Percentiles rank a stretch among this genome's conserved stretches.
These are phyloP conservation scores for Halcyon smyrnensis DNA, from an alignment of 2,797 vertebrate species.

Conservation along the genomic window DNA sequence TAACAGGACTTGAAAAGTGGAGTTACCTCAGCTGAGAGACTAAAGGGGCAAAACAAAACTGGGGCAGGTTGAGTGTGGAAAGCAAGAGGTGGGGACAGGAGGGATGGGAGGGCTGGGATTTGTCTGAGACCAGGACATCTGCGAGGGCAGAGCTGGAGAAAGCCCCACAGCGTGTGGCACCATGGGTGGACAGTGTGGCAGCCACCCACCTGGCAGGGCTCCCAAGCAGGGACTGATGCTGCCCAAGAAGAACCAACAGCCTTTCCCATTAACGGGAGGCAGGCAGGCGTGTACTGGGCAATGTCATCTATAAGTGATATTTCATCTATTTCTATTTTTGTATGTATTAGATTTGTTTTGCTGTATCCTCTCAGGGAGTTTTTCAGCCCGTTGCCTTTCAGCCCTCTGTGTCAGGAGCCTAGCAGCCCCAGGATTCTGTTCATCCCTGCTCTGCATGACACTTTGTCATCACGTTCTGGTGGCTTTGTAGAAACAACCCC, in stretches of 20 bases:
- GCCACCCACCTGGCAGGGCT: accelerated
- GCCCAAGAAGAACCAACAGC: not conserved
- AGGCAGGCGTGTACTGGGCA: not conserved
- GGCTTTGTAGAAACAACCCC: not conserved
- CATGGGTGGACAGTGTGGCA: accelerated
- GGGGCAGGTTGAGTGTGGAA: not conserved
- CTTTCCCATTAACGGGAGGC: not conserved
- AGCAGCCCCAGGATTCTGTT: not conserved
- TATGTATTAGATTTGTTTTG: not conserved
- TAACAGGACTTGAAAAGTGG: not conserved
- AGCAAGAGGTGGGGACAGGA: not conserved
- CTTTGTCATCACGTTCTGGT: not conserved
- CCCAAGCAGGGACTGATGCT: not conserved
- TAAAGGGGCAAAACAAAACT: not conserved
- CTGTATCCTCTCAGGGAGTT: accelerated
- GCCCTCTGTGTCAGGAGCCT: not conserved
- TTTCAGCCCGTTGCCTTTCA: not conserved
- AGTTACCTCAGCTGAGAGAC: not conserved
- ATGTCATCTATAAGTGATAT: not conserved
- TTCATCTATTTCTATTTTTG: not conserved
- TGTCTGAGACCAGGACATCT: not conserved
- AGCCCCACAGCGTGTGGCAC: not conserved
- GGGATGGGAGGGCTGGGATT: not conserved
- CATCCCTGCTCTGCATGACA: not conserved
- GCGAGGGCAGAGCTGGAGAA: not conserved